A percentile compares a stretch with the other conserved stretches of the same genome.
Evolutionary conservation across 2,797 vertebrate species (phyloP).

Genomic region (Oophaga sylvatica): DNA sequence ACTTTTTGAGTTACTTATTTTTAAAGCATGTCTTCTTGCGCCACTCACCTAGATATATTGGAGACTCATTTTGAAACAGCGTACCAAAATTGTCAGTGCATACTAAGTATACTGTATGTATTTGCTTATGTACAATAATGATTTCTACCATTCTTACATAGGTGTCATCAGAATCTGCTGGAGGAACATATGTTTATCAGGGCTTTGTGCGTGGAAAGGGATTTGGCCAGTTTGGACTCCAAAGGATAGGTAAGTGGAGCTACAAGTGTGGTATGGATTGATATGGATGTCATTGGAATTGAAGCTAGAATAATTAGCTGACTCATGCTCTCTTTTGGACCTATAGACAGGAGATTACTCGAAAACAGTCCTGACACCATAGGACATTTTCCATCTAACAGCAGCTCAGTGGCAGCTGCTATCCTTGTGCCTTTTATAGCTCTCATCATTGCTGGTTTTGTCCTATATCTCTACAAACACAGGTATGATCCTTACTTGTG

Average conservation of each 20-base stretch:
- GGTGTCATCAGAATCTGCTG: conserved; percentile 92
- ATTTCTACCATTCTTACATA: conserved; percentile 62
- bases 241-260: conserved; percentile 88
- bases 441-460: conserved; percentile 98
- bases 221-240: conserved; percentile 97
- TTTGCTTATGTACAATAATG: neutral
- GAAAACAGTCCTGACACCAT: conserved; percentile 82
- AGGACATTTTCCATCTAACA: conserved; percentile 93
- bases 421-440: conserved; percentile 99
- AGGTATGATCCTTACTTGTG: conserved; percentile 74
- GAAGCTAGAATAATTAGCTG: neutral
- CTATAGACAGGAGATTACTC: conserved; percentile 77
- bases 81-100: neutral
- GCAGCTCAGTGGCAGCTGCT: conserved; percentile 97
- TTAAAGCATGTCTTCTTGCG: too few relatives aligned
- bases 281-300: neutral
- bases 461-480: conserved; percentile 99
- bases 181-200: conserved; percentile 94
- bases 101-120: neutral
- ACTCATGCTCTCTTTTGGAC: neutral
- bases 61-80: neutral
- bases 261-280: too few relatives aligned
- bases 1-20: too few relatives aligned
- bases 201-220: conserved; percentile 95
- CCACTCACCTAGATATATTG: too few relatives aligned